phyloP scores from a whole-genome alignment of 1,140 invertebrate species.

The Drosophila subpulchrella region DNA sequence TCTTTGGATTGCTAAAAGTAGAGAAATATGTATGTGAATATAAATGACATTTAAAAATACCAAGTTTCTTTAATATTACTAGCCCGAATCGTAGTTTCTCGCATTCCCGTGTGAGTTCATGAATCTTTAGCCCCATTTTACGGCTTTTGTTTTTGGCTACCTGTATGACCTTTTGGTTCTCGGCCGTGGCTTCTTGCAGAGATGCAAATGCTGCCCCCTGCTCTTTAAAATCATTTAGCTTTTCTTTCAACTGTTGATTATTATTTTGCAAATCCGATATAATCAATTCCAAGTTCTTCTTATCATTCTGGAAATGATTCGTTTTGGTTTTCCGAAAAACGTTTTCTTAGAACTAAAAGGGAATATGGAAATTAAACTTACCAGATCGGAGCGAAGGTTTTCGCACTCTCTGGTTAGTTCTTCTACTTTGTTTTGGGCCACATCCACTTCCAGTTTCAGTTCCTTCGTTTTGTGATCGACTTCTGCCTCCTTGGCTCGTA shows the following conservation, averaged over 20 bases:
- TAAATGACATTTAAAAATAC: too few species aligned
- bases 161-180: background rate
- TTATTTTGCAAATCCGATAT: constrained; percentile 1
- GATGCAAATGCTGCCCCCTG: background rate
- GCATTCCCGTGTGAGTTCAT: constrained; percentile 15
- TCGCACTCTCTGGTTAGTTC: constrained; percentile 22
- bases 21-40: background rate
- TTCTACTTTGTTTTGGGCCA: background rate
- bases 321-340: background rate
- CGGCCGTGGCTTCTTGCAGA: background rate
- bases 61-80: constrained; percentile 9
- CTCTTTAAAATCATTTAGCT: background rate
- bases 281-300: background rate
- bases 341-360: background rate
- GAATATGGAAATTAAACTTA: background rate
- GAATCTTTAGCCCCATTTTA: background rate
- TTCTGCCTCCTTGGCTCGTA: background rate
- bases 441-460: background rate
- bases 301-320: background rate
- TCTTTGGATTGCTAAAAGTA: background rate
- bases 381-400: constrained; percentile 22
- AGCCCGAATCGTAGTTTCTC: constrained; percentile 15
- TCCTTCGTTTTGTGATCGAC: background rate
- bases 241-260: constrained; percentile 2
- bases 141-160: constrained; percentile 2